phyloP scores from a whole-genome alignment of 2,888 invertebrate genomes.

The Gortyna flavago region DNA sequence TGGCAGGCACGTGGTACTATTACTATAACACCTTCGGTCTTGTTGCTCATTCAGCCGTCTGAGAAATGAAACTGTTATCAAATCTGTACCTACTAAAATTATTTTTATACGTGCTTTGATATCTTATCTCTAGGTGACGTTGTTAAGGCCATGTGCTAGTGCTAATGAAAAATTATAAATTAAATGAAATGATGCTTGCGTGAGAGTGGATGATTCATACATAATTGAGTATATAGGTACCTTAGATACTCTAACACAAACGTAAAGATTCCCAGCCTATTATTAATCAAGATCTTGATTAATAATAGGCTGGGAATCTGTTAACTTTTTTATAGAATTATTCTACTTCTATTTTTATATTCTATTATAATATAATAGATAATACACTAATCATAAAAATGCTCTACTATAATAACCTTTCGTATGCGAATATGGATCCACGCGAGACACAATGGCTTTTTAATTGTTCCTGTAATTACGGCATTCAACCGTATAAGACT shows the following conservation, averaged over 20 bases:
- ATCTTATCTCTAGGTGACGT: constrained; percentile 40
- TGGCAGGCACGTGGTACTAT: constrained; percentile 20
- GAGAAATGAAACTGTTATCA: constrained; percentile 26
- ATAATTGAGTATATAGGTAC: not conserved
- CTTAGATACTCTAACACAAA: not conserved
- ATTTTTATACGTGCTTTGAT: constrained; percentile 14
- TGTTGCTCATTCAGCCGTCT: not conserved
- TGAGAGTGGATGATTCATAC: constrained; percentile 3
- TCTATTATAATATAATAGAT: not conserved
- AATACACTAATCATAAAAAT: not conserved
- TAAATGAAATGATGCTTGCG: constrained; percentile 6
- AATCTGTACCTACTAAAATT: constrained; percentile 22
- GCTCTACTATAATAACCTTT: not conserved
- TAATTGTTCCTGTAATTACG: not conserved
- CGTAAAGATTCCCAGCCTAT: not conserved
- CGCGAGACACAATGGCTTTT: not conserved
- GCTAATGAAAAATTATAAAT: constrained; percentile 23
- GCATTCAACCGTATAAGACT: not conserved
- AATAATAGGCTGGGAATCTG: not conserved
- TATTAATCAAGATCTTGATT: not conserved
- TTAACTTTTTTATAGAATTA: not conserved
- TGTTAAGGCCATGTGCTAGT: constrained; percentile 26
- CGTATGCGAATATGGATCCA: not conserved
- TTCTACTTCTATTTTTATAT: not conserved
- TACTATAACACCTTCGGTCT: not conserved